These are phyloP conservation scores for Papilio helenus DNA, from an alignment of 1,140 invertebrate species.

Conservation along the genomic window DNA sequence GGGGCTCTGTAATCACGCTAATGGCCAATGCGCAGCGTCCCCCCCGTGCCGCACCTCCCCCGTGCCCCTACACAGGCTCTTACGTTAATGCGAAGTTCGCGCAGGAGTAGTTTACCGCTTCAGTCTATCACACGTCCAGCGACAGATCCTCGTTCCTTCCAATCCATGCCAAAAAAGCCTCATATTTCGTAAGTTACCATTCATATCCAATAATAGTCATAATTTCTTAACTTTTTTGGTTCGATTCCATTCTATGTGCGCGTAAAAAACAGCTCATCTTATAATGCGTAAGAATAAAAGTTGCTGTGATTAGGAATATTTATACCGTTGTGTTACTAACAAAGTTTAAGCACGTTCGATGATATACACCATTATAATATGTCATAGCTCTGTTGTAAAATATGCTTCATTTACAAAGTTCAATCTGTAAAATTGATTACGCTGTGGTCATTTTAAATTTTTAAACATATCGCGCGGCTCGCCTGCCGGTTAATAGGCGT, in stretches of 20 bases:
- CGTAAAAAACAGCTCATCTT: not conserved
- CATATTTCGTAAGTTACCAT: conserved; percentile 2
- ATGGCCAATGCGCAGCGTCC: conserved; percentile 76
- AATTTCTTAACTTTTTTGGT: not conserved
- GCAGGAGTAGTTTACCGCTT: conserved; percentile 67
- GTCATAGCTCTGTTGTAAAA: not conserved
- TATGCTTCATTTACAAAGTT: not conserved
- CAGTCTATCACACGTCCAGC: conserved; percentile 65
- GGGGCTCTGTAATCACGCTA: conserved; percentile 80
- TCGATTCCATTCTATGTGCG: not conserved
- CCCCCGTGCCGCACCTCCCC: conserved; percentile 41
- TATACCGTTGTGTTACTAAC: not conserved
- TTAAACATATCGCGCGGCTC: conserved; percentile 15
- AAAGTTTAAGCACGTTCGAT: conserved; percentile 41
- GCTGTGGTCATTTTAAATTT: conserved; percentile 23
- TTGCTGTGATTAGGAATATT: not conserved
- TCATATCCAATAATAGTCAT: not conserved
- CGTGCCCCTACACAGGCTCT: conserved; percentile 65
- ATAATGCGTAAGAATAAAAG: not conserved
- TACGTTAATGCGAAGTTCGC: conserved; percentile 73
- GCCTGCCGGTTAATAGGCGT: conserved; percentile 2
- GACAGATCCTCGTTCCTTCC: conserved; percentile 33
- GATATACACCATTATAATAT: conserved; percentile 36
- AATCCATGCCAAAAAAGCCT: not conserved
- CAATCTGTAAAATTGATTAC: conserved; percentile 13